Evolutionary conservation across 2,113 vertebrate genomes (phyloP), one percentile per base, ranked within the genome.

Genomic region (Crotalus horridus): DNA sequence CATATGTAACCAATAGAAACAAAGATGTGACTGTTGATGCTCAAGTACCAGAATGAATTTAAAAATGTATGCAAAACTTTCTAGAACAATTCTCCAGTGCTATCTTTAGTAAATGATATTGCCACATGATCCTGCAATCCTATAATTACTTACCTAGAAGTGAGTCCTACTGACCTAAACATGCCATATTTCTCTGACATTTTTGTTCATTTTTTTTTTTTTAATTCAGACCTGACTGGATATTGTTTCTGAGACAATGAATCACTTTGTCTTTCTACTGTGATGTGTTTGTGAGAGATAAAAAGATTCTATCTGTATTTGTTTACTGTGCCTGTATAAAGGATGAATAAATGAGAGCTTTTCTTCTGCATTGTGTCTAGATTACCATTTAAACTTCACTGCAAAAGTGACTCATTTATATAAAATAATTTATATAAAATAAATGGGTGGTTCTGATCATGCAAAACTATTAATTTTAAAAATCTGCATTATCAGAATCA

Each of bases 11-110:
- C 94, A 94, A 92, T 0, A 0, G 51, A 94, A 90, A 56, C 53
- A 69, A 91, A 74, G 53, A 74, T 90, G 58, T 69, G 91, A 94
- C 94, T 94, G 17, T 69, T 81, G 58, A 89, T 51, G 46, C 85
- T 94, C 39, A 94, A 55, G 24, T 90, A 53, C 91, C 81, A 74
- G 43, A 88, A 21, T 39, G 54, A 26, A 17, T 3, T 11, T 46
- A 8, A 46, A 88, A 89, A 81, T 43, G 33, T 39, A 89, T 55
- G 51, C 21, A 17, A 54, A 43, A 43, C 51, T 48, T 87, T 87
- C 5, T 46, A 59, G 86, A 51, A 10, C 43, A 24, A 33, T 20
- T 87, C 15, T 87, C 56, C 46, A 51, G 0, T 69, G 1, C 59
- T 64, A 29, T 21, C 46, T 61, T 89, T 89, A 61, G 39, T 48